phyloP scores from a whole-genome alignment of 2,888 invertebrate species.

The Sinopyrophorus schimmeli region DNA sequence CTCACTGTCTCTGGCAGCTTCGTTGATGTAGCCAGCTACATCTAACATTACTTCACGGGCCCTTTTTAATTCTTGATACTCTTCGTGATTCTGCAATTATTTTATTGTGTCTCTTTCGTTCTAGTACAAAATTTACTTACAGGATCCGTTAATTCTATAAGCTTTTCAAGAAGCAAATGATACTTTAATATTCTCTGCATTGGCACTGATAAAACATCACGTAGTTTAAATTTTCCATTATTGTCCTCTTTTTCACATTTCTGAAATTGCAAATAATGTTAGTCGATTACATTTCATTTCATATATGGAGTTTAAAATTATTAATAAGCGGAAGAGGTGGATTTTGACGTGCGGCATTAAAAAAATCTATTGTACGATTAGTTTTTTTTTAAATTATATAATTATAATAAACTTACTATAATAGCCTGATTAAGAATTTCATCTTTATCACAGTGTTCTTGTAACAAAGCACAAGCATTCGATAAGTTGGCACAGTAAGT shows the following conservation, averaged over 20 bases:
- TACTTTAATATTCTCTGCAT: slow-evolving; percentile 99
- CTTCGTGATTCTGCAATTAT: slow-evolving; percentile 72
- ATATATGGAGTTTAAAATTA: no score
- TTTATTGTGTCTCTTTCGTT: background rate
- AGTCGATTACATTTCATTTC: no score
- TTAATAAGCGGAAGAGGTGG: no score
- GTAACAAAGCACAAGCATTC: slow-evolving; percentile 82
- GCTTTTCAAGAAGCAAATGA: slow-evolving; percentile 88
- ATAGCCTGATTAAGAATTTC: slow-evolving; percentile 68
- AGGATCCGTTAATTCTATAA: slow-evolving; percentile 82
- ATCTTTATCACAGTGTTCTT: slow-evolving; percentile 72
- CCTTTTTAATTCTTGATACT: slow-evolving; percentile 77
- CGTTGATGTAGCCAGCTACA: slow-evolving; percentile 96
- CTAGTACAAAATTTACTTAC: slow-evolving; percentile 56
- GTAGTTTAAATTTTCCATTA: slow-evolving; percentile 90
- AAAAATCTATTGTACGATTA: no score
- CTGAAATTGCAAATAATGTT: no score
- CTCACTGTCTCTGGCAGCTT: slow-evolving; percentile 96
- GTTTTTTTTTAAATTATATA: no score
- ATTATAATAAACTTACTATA: slow-evolving; percentile 62
- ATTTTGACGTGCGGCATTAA: no score
- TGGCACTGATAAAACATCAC: slow-evolving; percentile 95
- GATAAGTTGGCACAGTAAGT: slow-evolving; percentile 95
- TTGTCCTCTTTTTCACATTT: slow-evolving; percentile 93
- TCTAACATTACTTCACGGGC: slow-evolving; percentile 97